phyloP scores from a whole-genome alignment of 2,888 invertebrate species.

The Anorthoa munda region DNA sequence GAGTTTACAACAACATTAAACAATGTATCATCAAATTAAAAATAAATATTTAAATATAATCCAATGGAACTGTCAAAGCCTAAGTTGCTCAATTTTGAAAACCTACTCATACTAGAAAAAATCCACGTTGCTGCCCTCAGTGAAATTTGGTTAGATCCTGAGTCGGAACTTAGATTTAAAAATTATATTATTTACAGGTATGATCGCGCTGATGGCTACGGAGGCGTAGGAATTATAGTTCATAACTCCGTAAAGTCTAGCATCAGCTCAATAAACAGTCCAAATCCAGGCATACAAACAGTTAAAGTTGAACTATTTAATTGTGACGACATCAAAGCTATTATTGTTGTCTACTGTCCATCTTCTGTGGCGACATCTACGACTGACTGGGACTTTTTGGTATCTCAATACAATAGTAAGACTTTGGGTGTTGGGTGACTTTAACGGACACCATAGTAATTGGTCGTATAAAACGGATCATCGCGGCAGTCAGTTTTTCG shows the following conservation, averaged over 20 bases:
- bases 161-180: too few relatives aligned
- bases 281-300: neutral
- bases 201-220: too few relatives aligned
- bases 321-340: neutral
- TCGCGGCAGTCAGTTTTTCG: neutral
- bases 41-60: neutral
- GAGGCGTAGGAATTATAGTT: neutral
- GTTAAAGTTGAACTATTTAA: neutral
- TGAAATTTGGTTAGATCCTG: neutral
- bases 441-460: constrained; percentile 4
- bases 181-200: neutral
- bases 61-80: neutral
- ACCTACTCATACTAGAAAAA: neutral
- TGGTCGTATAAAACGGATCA: too few relatives aligned
- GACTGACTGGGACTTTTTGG: constrained; percentile 10
- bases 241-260: neutral
- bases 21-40: neutral
- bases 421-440: constrained; percentile 3
- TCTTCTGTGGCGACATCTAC: neutral
- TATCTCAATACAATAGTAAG: neutral
- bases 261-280: neutral
- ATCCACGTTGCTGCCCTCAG: neutral
- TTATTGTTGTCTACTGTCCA: constrained; percentile 6
- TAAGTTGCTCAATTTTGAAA: neutral
- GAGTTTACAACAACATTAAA: too few relatives aligned